Conservation (phyloP, 2,888 invertebrate species). For the Hetaerina titia region DNA sequence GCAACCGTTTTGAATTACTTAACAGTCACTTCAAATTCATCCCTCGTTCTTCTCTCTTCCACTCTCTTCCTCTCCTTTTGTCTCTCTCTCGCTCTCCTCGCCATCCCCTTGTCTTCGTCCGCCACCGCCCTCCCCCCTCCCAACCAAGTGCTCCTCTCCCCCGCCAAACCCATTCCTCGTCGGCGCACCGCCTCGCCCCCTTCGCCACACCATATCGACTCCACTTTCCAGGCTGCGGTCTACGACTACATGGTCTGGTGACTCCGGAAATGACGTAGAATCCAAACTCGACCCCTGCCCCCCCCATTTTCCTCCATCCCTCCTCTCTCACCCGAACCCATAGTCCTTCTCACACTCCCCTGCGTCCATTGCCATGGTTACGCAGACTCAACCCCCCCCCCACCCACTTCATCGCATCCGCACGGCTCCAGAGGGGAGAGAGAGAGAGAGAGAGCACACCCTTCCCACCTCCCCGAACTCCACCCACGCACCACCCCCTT, state of each 20-base stretch:
- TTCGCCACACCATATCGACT: slow-evolving; percentile 59
- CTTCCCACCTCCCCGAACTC: not conserved
- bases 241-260: slow-evolving; percentile 59
- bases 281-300: not conserved
- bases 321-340: not conserved
- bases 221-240: slow-evolving; percentile 52
- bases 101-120: not conserved
- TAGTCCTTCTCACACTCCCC: not conserved
- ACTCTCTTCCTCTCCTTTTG: not conserved
- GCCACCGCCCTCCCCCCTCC: not conserved
- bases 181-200: slow-evolving; percentile 10
- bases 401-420: not conserved
- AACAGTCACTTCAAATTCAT: not conserved
- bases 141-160: not conserved
- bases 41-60: not conserved
- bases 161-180: not conserved
- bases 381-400: not conserved
- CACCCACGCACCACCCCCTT: not conserved
- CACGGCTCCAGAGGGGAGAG: no score
- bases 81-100: not conserved
- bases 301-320: not conserved
- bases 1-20: not conserved
- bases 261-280: slow-evolving; percentile 63
- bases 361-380: not conserved
- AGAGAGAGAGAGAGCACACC: not conserved